Evolutionary conservation across 2,797 vertebrate species (phyloP).

Genomic region (Alectoris magna): DNA sequence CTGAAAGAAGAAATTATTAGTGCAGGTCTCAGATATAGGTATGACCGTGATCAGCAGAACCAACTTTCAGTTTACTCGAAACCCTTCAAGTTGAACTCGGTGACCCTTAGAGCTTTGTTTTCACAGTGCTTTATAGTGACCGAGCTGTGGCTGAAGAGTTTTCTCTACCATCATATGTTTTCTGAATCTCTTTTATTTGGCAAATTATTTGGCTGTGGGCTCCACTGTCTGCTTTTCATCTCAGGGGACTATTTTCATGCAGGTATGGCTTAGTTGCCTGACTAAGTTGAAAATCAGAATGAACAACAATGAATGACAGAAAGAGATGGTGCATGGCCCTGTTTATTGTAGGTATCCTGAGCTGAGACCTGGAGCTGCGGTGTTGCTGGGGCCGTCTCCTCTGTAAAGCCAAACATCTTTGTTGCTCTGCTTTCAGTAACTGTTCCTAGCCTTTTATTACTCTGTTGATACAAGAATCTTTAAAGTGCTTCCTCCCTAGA

Average conservation of each 20-base stretch:
- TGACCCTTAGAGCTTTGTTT: background rate
- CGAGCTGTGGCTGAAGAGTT: background rate
- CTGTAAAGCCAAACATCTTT: background rate
- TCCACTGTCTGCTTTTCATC: background rate
- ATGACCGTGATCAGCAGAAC: background rate
- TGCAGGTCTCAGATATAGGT: background rate
- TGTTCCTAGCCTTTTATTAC: background rate
- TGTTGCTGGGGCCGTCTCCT: background rate
- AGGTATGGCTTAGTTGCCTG: background rate
- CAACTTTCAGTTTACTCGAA: background rate
- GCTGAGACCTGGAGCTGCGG: background rate
- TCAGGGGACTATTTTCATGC: background rate
- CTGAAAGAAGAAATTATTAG: slow-evolving; percentile 27
- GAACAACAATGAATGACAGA: background rate
- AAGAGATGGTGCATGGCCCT: background rate
- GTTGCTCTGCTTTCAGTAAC: background rate
- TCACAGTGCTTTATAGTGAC: background rate
- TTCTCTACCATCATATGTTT: background rate
- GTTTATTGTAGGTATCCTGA: background rate
- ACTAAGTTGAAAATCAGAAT: background rate
- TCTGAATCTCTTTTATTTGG: background rate
- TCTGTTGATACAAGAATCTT: accelerated
- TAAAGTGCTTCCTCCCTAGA: accelerated
- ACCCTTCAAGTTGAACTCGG: background rate
- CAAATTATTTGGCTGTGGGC: background rate